phyloP scores from a whole-genome alignment of 2,888 invertebrate genomes.

The Gymnocheta viridis region DNA sequence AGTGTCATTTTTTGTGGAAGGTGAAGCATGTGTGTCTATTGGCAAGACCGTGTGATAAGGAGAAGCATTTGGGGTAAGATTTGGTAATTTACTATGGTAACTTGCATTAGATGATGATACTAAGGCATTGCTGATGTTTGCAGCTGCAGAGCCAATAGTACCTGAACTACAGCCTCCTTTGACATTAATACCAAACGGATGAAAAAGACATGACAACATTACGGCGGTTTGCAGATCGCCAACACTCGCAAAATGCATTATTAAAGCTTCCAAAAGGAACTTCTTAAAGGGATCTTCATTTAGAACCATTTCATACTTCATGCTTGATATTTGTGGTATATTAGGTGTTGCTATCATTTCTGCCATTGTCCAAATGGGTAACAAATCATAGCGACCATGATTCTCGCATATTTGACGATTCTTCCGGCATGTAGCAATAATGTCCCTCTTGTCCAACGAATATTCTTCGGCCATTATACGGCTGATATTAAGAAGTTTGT shows the following conservation, averaged over 20 bases:
- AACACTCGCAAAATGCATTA: constrained; percentile 90
- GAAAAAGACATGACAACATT: constrained; percentile 94
- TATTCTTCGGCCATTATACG: constrained; percentile 92
- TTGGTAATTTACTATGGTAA: constrained; percentile 71
- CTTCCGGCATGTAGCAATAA: constrained; percentile 88
- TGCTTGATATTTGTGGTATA: constrained; percentile 82
- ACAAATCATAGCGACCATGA: constrained; percentile 90
- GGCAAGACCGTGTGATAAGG: constrained; percentile 93
- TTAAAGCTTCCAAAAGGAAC: constrained; percentile 91
- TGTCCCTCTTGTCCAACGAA: constrained; percentile 83
- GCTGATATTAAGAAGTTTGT: constrained; percentile 88
- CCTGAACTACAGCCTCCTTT: background rate
- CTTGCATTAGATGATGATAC: constrained; percentile 4
- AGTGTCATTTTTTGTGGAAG: constrained; percentile 42
- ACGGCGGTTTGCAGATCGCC: constrained; percentile 96
- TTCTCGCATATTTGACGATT: constrained; percentile 91
- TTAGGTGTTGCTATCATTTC: constrained; percentile 86
- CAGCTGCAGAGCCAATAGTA: background rate
- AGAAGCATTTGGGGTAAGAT: constrained; percentile 87
- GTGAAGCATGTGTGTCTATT: constrained; percentile 86
- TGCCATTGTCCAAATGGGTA: constrained; percentile 94
- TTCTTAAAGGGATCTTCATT: constrained; percentile 94
- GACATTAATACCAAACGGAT: constrained; percentile 39
- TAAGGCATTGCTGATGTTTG: background rate
- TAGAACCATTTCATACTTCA: constrained; percentile 85